Evolutionary conservation across 2,888 invertebrate genomes (phyloP).

Genomic region (Stenchaetothrips biformis): DNA sequence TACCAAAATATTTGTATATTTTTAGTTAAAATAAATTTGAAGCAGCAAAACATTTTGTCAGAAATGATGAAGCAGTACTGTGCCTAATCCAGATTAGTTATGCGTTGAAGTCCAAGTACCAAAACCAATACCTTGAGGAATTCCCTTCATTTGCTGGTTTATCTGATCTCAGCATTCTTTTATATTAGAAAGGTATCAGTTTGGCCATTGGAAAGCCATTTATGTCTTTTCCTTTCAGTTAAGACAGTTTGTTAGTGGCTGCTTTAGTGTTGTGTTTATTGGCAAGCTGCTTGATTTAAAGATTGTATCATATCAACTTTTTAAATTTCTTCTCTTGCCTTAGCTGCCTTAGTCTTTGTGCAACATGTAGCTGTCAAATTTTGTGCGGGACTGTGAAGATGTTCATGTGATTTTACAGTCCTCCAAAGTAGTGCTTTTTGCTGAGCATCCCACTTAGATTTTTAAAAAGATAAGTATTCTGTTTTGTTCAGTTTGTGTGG

Average conservation of each 20-base stretch:
- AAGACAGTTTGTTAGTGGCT: background rate
- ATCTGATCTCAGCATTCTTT: constrained; percentile 1
- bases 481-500: constrained; percentile 4
- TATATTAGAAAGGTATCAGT: background rate
- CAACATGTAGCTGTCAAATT: constrained; percentile 4
- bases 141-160: background rate
- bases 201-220: background rate
- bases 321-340: constrained; percentile 3
- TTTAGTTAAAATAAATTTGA: constrained; percentile 13
- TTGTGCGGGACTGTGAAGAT: background rate
- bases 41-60: constrained; percentile 13
- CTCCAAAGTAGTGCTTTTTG: background rate
- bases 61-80: background rate
- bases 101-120: background rate
- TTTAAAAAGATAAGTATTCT: background rate
- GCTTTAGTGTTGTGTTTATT: background rate
- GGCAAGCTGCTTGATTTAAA: constrained; percentile 6
- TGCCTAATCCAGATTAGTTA: background rate
- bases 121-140: background rate
- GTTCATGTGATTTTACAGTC: background rate
- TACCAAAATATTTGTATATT: constrained; percentile 24
- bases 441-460: background rate
- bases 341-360: constrained; percentile 20
- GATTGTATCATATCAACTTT: constrained; percentile 15
- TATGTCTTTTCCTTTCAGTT: background rate